Evolutionary conservation across 2,888 invertebrate species (phyloP), one percentile per base, ranked within the genome.

Genomic region (Lordiphosa fenestrarum): DNA sequence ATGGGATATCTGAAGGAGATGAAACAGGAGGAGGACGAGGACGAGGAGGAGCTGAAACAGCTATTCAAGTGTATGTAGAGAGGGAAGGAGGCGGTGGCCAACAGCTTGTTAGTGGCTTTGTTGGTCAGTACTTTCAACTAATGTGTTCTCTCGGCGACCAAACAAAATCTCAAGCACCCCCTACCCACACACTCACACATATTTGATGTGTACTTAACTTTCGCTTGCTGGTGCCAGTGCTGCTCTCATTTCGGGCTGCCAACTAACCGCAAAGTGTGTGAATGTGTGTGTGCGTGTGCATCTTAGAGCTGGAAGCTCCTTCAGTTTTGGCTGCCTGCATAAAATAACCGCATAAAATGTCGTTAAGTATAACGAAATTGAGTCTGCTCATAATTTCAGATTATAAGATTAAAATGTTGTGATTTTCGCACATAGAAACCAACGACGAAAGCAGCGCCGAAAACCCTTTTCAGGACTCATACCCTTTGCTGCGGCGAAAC

Each of bases 71-170:
- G 67, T 55, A 36, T 44, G 44, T 37, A 38, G n/a, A 9, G 2
- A 38, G 36, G 30, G 37, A 25, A 21, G 42, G 12, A 0, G 41
- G 49, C 5, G 41, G 47, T 58, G 54, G 69, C 76, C 84, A 80
- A 76, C 81, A 83, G 85, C 84, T 80, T 83, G 81, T 80, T 85
- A 83, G 80, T 80, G 80, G 80, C 85, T 85, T 81, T 81, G 85
- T 83, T 85, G 85, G 85, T 83, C 85, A 85, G 85, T 81, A 85
- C 82, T 85, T 82, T 80, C 71, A 76, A 80, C 85, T 85, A 82
- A 80, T 84, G 85, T 83, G 85, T 78, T 80, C 73, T 80, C 71
- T 80, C 71, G 71, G 76, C 71, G 66, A 77, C 84, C 84, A 77
- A 64, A 84, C 66, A 74, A 71, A 77, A 78, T 77, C 82, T 77